These are phyloP conservation scores for Clarias magur DNA, from an alignment of 2,113 vertebrate species.

Conservation along the genomic window DNA sequence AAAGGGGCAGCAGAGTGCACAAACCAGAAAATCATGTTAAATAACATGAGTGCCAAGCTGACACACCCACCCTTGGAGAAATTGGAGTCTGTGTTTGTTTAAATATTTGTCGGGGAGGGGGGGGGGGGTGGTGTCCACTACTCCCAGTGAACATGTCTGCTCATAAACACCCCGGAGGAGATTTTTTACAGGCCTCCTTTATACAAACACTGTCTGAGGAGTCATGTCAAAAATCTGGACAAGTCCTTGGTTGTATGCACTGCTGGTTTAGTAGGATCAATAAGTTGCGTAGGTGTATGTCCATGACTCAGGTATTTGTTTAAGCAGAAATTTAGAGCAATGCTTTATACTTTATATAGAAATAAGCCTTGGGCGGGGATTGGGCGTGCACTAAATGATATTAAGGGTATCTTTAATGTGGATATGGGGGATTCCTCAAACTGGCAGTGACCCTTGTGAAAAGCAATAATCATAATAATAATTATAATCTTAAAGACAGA, in stretches of 20 bases:
- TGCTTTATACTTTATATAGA: neutral
- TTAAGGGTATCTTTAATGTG: neutral
- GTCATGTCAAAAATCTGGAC: neutral
- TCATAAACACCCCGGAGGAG: neutral
- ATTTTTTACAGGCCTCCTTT: neutral
- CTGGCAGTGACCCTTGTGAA: neutral
- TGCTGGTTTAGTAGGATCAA: neutral
- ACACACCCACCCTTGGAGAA: neutral
- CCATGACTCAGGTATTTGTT: neutral
- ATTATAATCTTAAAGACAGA: neutral
- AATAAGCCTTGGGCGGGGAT: no score
- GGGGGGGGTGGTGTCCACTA: neutral
- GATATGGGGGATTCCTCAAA: neutral
- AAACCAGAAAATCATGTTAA: slow-evolving; percentile 24
- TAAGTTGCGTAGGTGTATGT: neutral
- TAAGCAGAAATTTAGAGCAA: neutral
- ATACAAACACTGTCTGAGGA: slow-evolving; percentile 1
- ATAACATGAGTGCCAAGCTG: neutral
- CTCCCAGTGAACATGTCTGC: slow-evolving; percentile 11
- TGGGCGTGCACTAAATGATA: neutral
- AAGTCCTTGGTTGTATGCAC: neutral
- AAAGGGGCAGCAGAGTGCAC: neutral
- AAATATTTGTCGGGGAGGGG: no score
- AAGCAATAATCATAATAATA: neutral
- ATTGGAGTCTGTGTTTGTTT: no score